A percentile compares a stretch with the other conserved stretches of the same genome.
These are phyloP conservation scores for Rhadinocentrus ornatus DNA, from an alignment of 2,797 vertebrate species.

Conservation along the genomic window DNA sequence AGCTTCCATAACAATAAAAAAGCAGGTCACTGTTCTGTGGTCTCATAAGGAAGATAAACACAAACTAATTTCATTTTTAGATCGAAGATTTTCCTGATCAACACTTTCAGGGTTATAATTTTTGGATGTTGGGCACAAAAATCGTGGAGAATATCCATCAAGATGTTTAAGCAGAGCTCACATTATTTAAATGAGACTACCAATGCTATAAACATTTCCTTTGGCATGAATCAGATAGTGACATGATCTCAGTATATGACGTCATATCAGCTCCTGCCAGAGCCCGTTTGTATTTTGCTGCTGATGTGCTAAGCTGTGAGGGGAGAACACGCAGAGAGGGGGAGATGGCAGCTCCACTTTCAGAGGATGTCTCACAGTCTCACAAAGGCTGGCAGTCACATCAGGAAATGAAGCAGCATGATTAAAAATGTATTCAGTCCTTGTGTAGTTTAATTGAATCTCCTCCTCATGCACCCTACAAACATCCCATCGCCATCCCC, in stretches of 20 bases:
- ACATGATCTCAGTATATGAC: slow-evolving; percentile 29
- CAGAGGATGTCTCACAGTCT: slow-evolving; percentile 42
- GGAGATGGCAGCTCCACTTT: slow-evolving; percentile 39
- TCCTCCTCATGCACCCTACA: slow-evolving; percentile 51
- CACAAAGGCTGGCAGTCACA: slow-evolving; percentile 66
- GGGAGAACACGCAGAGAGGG: slow-evolving; percentile 25
- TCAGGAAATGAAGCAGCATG: slow-evolving; percentile 64
- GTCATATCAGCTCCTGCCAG: slow-evolving; percentile 51
- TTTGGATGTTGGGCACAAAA: not conserved
- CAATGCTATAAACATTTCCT: slow-evolving; percentile 10
- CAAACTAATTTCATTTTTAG: slow-evolving; percentile 12
- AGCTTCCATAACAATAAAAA: slow-evolving; percentile 53
- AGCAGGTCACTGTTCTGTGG: slow-evolving; percentile 63
- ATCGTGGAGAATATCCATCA: not conserved
- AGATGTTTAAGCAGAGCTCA: slow-evolving; percentile 6
- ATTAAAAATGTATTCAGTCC: slow-evolving; percentile 80
- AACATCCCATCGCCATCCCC: slow-evolving; percentile 18
- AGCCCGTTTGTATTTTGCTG: slow-evolving; percentile 54
- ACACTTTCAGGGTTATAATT: slow-evolving; percentile 11
- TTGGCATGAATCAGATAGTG: slow-evolving; percentile 32
- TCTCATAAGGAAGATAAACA: slow-evolving; percentile 31
- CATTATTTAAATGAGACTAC: not conserved
- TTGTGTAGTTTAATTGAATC: slow-evolving; percentile 78
- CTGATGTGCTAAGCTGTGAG: slow-evolving; percentile 38
- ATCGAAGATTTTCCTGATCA: slow-evolving; percentile 41